These are phyloP conservation scores for Polypedilum vanderplanki DNA, from an alignment of 1,140 invertebrate genomes.

Conservation along the genomic window DNA sequence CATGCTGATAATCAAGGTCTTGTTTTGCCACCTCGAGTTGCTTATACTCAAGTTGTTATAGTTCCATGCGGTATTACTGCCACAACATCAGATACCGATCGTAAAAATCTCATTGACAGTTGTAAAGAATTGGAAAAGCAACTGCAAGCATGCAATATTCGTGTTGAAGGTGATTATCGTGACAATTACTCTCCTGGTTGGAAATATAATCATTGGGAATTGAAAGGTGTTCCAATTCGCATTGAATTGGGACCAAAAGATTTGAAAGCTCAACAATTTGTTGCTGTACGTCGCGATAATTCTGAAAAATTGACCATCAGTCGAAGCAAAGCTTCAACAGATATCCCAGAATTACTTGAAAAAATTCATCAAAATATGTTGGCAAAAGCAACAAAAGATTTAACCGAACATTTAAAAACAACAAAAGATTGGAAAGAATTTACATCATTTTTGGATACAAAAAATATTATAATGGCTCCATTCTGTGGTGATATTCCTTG, in stretches of 20 bases:
- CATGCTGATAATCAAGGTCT: conserved; percentile 96
- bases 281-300: conserved; percentile 83
- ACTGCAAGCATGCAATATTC: conserved; percentile 53
- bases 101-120: conserved; percentile 59
- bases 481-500: conserved; percentile 88
- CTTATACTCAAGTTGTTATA: conserved; percentile 76
- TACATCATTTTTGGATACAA: conserved; percentile 69
- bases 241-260: conserved; percentile 96
- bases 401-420: conserved; percentile 63
- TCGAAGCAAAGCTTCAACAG: conserved; percentile 48
- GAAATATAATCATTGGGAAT: conserved; percentile 99
- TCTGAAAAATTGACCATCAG: conserved; percentile 70
- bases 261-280: conserved; percentile 75
- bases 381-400: conserved; percentile 67
- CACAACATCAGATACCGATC: conserved; percentile 63
- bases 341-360: conserved; percentile 63
- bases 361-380: conserved; percentile 77
- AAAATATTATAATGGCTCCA: conserved; percentile 83
- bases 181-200: conserved; percentile 98
- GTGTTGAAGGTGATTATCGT: conserved; percentile 75
- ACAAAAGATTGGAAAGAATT: conserved; percentile 79
- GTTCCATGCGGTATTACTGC: conserved; percentile 95
- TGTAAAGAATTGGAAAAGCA: conserved; percentile 63
- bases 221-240: conserved; percentile 95
- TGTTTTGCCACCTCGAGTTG: conserved; percentile 89